A percentile compares a stretch with the other conserved stretches of the same genome.
phyloP scores from a whole-genome alignment of 1,140 invertebrate genomes.

The Formica selysi region DNA sequence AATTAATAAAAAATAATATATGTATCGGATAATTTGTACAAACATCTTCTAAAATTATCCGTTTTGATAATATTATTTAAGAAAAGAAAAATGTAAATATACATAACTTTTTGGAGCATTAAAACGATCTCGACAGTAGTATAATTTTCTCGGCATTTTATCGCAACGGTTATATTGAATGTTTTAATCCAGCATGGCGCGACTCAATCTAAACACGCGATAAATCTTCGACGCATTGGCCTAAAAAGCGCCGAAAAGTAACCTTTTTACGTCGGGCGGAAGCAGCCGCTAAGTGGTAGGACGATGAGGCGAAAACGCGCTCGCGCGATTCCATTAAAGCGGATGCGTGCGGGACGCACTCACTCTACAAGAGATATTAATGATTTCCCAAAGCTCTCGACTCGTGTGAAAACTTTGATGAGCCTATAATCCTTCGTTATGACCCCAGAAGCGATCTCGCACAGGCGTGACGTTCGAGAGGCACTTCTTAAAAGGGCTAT shows the following conservation, averaged over 20 bases:
- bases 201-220: slow-evolving; percentile 77
- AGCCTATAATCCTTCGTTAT: slow-evolving; percentile 49
- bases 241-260: slow-evolving; percentile 76
- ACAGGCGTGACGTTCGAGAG: slow-evolving; percentile 51
- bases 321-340: slow-evolving; percentile 74
- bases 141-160: slow-evolving; percentile 67
- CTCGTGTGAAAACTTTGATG: slow-evolving; percentile 77
- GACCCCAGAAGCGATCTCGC: slow-evolving; percentile 3
- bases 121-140: slow-evolving; percentile 5
- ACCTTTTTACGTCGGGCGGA: slow-evolving; percentile 72
- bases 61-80: not conserved
- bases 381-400: slow-evolving; percentile 82
- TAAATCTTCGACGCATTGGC: slow-evolving; percentile 71
- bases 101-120: not conserved
- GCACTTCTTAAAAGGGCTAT: slow-evolving; percentile 46
- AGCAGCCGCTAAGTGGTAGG: slow-evolving; percentile 75
- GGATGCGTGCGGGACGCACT: slow-evolving; percentile 19
- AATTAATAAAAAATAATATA: not conserved
- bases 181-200: slow-evolving; percentile 69
- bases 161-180: slow-evolving; percentile 69
- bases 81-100: not conserved
- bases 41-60: not conserved
- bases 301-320: slow-evolving; percentile 62
- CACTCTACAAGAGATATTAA: slow-evolving; percentile 78
- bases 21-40: not conserved